Base-by-base conservation (phyloP, 2,797 vertebrate genomes). In the Dromococcyx pavoninus region DNA sequence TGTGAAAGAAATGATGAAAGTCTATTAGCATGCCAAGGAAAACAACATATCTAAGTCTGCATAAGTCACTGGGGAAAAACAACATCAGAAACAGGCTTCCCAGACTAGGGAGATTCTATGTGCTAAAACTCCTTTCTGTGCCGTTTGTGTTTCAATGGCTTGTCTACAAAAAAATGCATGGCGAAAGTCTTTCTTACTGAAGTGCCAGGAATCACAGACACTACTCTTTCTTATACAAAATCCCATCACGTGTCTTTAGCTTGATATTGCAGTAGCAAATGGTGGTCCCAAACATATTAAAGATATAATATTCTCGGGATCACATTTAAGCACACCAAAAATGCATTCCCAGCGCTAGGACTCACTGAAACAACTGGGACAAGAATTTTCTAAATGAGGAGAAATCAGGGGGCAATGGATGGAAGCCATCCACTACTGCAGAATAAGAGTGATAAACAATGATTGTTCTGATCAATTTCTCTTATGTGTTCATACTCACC, bases 401-500 rank as follows among this genome's bases (percentile, higher is more conserved):
- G 21, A 43, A 23, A 12, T 23, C 0, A 0, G 12, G 28, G 13
- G 14, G 6, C n/a, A 76, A 3, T 2, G 17, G 39, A n/a, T 13
- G 23, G 33, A 60, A 84, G 51, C 56, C 81, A 65, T 37, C 54
- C 39, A 32, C 58, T 3, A 11, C 3, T 14, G 32, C 46, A 62
- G 13, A 60, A 62, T 3, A 39, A 61, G 37, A n/a, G 30, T 43
- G 37, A 32, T 11, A 54, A 41, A 50, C 6, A 65, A 10, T 4
- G 33, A 30, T 6, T 43, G 23, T 21, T 46, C 8, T 43, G 4
- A 43, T n/a, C 4, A 7, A 3, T 1, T 25, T 50, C 21, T 44
- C 5, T 19, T 13, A 12, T 2, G 24, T 19, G 21, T 2, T 57
- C 18, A 22, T 70, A 96, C 97, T 98, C 95, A 99, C 99, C 98